Conservation (phyloP, 2,888 invertebrate genomes). For the Beris chalybata region DNA sequence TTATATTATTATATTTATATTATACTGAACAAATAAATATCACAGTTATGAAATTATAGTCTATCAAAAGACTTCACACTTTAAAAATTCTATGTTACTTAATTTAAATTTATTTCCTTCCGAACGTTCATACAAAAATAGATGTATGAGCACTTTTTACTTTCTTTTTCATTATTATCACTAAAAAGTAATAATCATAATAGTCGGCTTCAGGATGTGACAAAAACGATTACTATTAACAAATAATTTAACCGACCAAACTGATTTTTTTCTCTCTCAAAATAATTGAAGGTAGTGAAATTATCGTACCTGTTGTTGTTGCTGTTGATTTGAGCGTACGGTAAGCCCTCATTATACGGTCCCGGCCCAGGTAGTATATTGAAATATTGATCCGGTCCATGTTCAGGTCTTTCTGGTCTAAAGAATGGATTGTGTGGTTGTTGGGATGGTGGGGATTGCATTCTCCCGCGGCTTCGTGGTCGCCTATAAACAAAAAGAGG, state of each 20-base stretch:
- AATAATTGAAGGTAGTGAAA: slow-evolving; percentile 37
- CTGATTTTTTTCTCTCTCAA: slow-evolving; percentile 27
- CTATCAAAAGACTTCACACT: too few species aligned
- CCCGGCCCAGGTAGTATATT: slow-evolving; percentile 31
- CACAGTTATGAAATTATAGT: too few species aligned
- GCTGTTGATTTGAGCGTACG: slow-evolving; percentile 21
- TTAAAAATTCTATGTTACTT: too few species aligned
- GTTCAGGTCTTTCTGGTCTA: slow-evolving; percentile 18
- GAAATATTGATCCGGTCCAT: slow-evolving; percentile 33
- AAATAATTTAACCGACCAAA: slow-evolving; percentile 29
- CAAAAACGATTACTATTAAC: slow-evolving; percentile 23
- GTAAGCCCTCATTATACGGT: slow-evolving; percentile 33
- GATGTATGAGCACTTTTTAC: too few species aligned
- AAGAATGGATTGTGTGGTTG: slow-evolving; percentile 31
- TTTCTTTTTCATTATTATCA: background rate
- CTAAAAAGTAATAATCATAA: slow-evolving; percentile 2
- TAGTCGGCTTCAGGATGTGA: slow-evolving; percentile 20
- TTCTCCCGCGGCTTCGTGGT: slow-evolving; percentile 36
- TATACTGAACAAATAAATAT: too few species aligned
- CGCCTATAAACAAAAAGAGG: slow-evolving; percentile 21
- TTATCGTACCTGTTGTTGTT: slow-evolving; percentile 40
- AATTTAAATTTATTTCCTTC: too few species aligned
- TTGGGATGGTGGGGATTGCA: slow-evolving; percentile 28
- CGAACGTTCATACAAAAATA: too few species aligned
- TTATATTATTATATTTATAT: too few species aligned